Conservation (phyloP, 2,888 invertebrate genomes). For the Seira sanloemensis region DNA sequence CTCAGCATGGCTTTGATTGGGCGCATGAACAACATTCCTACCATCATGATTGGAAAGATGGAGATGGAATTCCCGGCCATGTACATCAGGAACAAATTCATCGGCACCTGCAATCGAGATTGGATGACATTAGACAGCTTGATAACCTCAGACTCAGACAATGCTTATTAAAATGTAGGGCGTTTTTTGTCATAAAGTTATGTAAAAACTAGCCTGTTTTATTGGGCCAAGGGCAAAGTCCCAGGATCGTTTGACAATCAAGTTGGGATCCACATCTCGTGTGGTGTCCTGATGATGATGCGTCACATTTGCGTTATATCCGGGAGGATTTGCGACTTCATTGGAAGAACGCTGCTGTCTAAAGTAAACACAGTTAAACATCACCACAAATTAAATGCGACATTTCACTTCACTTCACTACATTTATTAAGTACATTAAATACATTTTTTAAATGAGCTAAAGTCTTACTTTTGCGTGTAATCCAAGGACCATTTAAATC, state of each 20-base stretch:
- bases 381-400: not conserved
- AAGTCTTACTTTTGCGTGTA: constrained; percentile 68
- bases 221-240: constrained; percentile 95
- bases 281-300: constrained; percentile 86
- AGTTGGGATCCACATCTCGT: constrained; percentile 88
- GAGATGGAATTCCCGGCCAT: constrained; percentile 99
- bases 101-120: constrained; percentile 81
- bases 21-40: constrained; percentile 97
- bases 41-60: constrained; percentile 99
- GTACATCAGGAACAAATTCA: constrained; percentile 99
- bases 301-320: constrained; percentile 84
- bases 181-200: not conserved
- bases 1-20: constrained; percentile 91
- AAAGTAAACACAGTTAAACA: not conserved
- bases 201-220: constrained; percentile 85
- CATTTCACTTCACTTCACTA: no score
- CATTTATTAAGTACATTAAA: not conserved
- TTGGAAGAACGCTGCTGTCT: constrained; percentile 65
- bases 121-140: no score
- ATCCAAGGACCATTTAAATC: constrained; percentile 72
- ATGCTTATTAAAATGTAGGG: no score
- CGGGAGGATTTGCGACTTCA: constrained; percentile 88
- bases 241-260: constrained; percentile 97
- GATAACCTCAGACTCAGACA: no score
- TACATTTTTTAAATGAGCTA: not conserved